phyloP scores from a whole-genome alignment of 2,797 vertebrate genomes.

The Rhinophrynus dorsalis region DNA sequence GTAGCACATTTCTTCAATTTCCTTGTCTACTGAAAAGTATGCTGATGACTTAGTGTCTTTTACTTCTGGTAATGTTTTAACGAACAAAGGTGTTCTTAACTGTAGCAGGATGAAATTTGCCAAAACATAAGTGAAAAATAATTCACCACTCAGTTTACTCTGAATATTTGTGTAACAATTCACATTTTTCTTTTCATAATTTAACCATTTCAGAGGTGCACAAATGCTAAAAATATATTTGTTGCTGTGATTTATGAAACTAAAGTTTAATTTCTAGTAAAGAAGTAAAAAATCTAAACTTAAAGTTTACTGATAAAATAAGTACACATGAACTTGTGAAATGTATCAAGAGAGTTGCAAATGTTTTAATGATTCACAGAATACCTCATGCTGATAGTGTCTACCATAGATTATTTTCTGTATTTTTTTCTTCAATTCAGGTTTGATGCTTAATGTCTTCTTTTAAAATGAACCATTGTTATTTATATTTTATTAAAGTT shows the following conservation, averaged over 20 bases:
- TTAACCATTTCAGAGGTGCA: too few relatives aligned
- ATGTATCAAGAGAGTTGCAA: constrained; percentile 29
- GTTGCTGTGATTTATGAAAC: too few relatives aligned
- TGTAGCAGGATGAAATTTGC: constrained; percentile 28
- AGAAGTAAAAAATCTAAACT: too few relatives aligned
- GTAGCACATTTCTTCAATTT: constrained; percentile 35
- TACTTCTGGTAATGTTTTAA: constrained; percentile 47
- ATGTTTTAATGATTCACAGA: constrained; percentile 31
- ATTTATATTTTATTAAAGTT: background rate
- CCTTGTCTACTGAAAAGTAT: constrained; percentile 30
- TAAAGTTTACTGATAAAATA: constrained; percentile 4
- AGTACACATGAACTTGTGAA: constrained; percentile 20
- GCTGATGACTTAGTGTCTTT: constrained; percentile 24
- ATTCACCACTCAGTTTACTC: background rate
- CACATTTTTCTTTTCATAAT: too few relatives aligned
- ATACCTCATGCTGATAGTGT: constrained; percentile 14
- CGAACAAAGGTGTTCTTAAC: constrained; percentile 42
- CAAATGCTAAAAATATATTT: too few relatives aligned
- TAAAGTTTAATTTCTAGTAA: too few relatives aligned
- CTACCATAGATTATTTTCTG: background rate
- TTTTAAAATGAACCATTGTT: too few relatives aligned
- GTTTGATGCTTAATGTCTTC: too few relatives aligned
- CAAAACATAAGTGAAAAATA: constrained; percentile 29
- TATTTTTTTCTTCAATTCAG: too few relatives aligned
- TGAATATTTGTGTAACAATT: too few relatives aligned